phyloP scores from a whole-genome alignment of 2,888 invertebrate genomes.

The Junonia oenone region DNA sequence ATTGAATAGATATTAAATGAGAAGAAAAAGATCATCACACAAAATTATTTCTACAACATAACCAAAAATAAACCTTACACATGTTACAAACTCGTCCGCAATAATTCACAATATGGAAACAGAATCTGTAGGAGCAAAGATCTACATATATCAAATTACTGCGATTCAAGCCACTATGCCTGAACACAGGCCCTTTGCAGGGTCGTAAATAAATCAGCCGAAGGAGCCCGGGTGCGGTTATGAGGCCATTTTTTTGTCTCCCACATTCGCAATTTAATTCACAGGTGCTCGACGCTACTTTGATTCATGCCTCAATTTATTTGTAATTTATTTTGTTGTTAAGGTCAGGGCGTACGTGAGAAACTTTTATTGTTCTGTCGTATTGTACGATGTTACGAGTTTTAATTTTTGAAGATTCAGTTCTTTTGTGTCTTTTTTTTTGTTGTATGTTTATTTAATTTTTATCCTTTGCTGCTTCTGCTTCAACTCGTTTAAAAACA shows the following conservation, averaged over 20 bases:
- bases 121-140: neutral
- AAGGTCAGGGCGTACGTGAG: slow-evolving; percentile 11
- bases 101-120: neutral
- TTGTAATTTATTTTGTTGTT: slow-evolving; percentile 29
- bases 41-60: too few species aligned
- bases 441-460: too few species aligned
- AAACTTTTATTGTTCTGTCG: slow-evolving; percentile 20
- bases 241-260: slow-evolving; percentile 33
- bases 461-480: too few species aligned
- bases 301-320: slow-evolving; percentile 33
- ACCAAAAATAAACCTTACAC: neutral
- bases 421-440: neutral
- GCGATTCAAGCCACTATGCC: neutral
- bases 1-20: too few species aligned
- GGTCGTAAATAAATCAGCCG: slow-evolving; percentile 26
- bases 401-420: neutral
- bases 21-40: too few species aligned
- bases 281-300: slow-evolving; percentile 30
- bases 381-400: slow-evolving; percentile 5
- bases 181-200: neutral
- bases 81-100: neutral
- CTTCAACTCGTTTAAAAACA: too few species aligned
- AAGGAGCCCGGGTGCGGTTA: slow-evolving; percentile 25
- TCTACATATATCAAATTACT: neutral
- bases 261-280: slow-evolving; percentile 33